Conservation (phyloP, 2,888 invertebrate species). For the Dryobota labecula region DNA sequence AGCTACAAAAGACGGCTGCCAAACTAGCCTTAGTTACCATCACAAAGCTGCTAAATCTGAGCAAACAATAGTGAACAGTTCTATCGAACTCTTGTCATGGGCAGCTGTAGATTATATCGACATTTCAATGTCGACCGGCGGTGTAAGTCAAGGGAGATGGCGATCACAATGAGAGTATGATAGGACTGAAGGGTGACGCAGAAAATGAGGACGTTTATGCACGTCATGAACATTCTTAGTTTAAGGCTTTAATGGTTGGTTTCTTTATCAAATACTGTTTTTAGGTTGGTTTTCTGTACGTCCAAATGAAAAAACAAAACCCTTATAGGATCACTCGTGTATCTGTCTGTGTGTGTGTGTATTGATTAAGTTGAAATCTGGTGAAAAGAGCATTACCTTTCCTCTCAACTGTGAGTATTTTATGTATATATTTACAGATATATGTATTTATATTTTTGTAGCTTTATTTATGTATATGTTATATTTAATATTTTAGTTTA, state of each 20-base stretch:
- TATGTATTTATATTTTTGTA: no score
- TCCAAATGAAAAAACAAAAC: no score
- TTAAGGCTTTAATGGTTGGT: not conserved
- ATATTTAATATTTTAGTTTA: no score
- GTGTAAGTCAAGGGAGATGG: conserved; percentile 23
- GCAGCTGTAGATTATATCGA: conserved; percentile 54
- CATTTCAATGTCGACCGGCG: conserved; percentile 41
- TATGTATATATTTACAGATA: no score
- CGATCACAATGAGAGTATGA: conserved; percentile 29
- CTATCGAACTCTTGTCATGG: conserved; percentile 39
- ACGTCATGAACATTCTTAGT: not conserved
- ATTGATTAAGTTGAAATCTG: no score
- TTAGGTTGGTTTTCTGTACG: no score
- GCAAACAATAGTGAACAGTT: conserved; percentile 55
- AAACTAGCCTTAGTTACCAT: conserved; percentile 14
- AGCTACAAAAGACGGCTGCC: not conserved
- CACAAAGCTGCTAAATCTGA: conserved; percentile 25
- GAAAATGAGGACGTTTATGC: conserved; percentile 3
- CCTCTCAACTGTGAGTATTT: no score
- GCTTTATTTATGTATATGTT: no score
- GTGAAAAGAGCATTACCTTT: no score
- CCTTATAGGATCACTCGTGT: no score
- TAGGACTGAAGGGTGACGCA: not conserved
- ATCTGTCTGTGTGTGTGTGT: no score
- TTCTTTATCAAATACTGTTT: not conserved